Evolutionary conservation across 2,888 invertebrate species (phyloP), one percentile per base, ranked within the genome.

Genomic region (Orthosia incerta): DNA sequence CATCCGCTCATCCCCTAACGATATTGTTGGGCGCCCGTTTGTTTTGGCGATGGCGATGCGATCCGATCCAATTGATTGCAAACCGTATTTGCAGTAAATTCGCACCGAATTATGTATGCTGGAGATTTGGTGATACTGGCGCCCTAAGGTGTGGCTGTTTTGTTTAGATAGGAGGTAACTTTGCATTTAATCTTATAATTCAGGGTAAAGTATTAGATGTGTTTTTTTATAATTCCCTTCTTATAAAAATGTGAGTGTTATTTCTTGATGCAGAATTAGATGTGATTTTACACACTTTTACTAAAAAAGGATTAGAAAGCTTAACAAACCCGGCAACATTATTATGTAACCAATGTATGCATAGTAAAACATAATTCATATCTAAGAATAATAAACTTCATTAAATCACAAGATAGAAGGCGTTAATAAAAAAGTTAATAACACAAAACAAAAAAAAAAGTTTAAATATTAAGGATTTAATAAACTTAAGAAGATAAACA

Each of bases 1-100:
- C 91, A 83, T 93, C 94, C 94, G 93, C 87, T 82, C 85, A 78
- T 85, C 86, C 83, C 87, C 83, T 74, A 80, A 71, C 83, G 83
- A 83, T 87, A 83, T 85, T 80, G 84, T 85, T 75, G 74, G 82
- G 71, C 66, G 74, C 68, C 84, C 73, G 82, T 86, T 83, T 85
- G 83, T 88, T 86, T 88, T 86, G 83, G 79, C 76, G 79, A 85
- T 76, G 55, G 55, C 23, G 23, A 55, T 45, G 79, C 79, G 66
- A 84, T 83, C 77, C 79, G 66, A 84, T 83, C 78, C 85, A 80
- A 85, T 85, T 85, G 85, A 86, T 86, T 85, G 84, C 80, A 77
- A 79, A 83, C 76, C 77, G 84, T 84, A 86, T 85, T 86, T 84
- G 80, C 84, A 84, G 84, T 86, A 80, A 80, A 82, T 85, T 80